Conservation (phyloP, 2,888 invertebrate genomes). For the Papilio protenor region DNA sequence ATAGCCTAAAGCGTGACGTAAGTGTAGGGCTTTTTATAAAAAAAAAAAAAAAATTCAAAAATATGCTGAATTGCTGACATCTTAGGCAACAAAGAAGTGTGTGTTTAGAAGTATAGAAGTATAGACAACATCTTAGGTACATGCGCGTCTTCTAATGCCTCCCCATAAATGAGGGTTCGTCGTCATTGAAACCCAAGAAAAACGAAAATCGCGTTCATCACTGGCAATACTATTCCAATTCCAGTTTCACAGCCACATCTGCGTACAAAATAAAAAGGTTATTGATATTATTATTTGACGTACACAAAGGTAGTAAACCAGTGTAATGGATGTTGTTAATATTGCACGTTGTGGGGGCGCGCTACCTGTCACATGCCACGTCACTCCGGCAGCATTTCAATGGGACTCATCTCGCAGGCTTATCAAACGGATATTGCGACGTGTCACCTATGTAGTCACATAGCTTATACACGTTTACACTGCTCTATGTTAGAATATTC, state of each 20-base stretch:
- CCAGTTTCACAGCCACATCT: not conserved
- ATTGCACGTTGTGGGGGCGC: constrained; percentile 21
- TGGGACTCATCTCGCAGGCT: constrained; percentile 19
- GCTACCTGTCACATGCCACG: constrained; percentile 22
- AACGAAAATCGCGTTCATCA: no score
- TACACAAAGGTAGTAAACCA: constrained; percentile 11
- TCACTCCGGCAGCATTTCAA: constrained; percentile 20
- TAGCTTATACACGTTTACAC: constrained; percentile 1
- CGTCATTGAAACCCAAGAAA: no score
- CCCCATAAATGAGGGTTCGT: no score
- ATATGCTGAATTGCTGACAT: no score
- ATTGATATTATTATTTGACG: not conserved
- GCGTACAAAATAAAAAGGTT: not conserved
- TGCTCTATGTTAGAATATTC: not conserved
- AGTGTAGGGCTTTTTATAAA: no score
- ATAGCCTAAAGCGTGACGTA: no score
- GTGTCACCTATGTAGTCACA: constrained; percentile 14
- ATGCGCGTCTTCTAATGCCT: no score
- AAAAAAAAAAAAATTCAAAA: no score
- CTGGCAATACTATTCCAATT: no score
- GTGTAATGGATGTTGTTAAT: constrained; percentile 24
- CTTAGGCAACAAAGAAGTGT: no score
- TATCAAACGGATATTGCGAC: constrained; percentile 26
- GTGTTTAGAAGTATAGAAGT: no score
- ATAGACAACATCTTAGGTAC: no score